A percentile compares a stretch with the other conserved stretches of the same genome.
Conservation (phyloP, 2,888 invertebrate genomes). For the Prosopocoilus inquinatus region DNA sequence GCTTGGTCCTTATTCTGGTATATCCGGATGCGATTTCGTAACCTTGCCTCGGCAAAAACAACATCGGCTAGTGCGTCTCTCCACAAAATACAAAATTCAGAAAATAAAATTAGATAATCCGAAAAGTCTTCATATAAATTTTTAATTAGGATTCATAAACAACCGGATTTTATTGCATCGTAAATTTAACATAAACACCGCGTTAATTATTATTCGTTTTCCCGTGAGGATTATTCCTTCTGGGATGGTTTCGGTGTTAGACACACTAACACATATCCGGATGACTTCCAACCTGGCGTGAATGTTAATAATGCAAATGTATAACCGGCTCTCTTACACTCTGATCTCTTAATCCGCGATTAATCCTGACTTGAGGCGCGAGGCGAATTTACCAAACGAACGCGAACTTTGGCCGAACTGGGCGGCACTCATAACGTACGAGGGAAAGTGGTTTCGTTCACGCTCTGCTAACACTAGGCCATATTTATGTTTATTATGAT, state of each 20-base stretch:
- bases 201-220: too few species aligned
- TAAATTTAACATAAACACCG: too few species aligned
- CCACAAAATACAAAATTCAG: too few species aligned
- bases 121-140: too few species aligned
- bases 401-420: not conserved
- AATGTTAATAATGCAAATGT: not conserved
- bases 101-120: too few species aligned
- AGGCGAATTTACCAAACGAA: not conserved
- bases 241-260: not conserved
- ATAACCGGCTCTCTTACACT: not conserved
- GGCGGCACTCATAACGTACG: not conserved
- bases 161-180: too few species aligned
- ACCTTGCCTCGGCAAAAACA: too few species aligned
- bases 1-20: too few species aligned
- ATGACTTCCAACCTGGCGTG: not conserved
- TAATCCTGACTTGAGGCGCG: not conserved
- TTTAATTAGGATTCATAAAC: too few species aligned
- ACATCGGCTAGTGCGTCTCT: too few species aligned
- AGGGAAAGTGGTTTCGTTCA: constrained; percentile 4
- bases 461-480: constrained; percentile 1
- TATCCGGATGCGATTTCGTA: too few species aligned
- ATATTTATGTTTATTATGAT: constrained; percentile 1
- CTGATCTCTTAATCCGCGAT: not conserved
- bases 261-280: constrained; percentile 1
- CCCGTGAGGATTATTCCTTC: too few species aligned